Evolutionary conservation across 1,140 invertebrate species (phyloP).

Genomic region (Lasaia peninsularis): DNA sequence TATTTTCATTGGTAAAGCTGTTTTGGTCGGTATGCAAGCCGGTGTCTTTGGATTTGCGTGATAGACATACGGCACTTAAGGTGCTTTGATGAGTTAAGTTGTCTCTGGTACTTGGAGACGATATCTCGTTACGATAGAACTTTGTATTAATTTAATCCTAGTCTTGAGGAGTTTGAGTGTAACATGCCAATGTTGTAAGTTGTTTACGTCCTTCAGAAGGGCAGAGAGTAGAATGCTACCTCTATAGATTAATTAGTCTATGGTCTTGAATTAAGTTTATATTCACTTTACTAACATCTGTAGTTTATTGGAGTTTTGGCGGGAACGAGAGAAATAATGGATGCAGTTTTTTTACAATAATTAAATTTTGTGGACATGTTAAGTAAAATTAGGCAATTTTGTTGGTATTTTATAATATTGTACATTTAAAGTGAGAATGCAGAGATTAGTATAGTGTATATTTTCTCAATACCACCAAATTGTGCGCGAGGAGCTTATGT

Average conservation of each 20-base stretch:
- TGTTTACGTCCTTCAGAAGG: neutral
- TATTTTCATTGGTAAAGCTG: neutral
- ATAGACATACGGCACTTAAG: slow-evolving; percentile 28
- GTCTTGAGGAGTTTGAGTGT: neutral
- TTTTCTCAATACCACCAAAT: too few species aligned
- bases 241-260: neutral
- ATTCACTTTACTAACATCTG: too few species aligned
- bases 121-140: slow-evolving; percentile 22
- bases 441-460: too few species aligned
- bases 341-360: too few species aligned
- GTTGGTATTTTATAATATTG: too few species aligned
- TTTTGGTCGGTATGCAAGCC: slow-evolving; percentile 22
- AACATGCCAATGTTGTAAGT: neutral
- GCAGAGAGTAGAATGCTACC: neutral
- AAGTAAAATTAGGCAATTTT: too few species aligned
- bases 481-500: too few species aligned
- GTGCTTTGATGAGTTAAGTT: slow-evolving; percentile 33
- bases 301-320: too few species aligned
- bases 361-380: too few species aligned
- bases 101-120: slow-evolving; percentile 25
- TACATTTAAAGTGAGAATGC: too few species aligned
- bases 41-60: slow-evolving; percentile 30
- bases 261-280: neutral
- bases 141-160: slow-evolving; percentile 29
- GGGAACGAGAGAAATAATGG: too few species aligned